These are phyloP conservation scores for Plusia festucae DNA, from an alignment of 2,888 invertebrate species.

Conservation along the genomic window DNA sequence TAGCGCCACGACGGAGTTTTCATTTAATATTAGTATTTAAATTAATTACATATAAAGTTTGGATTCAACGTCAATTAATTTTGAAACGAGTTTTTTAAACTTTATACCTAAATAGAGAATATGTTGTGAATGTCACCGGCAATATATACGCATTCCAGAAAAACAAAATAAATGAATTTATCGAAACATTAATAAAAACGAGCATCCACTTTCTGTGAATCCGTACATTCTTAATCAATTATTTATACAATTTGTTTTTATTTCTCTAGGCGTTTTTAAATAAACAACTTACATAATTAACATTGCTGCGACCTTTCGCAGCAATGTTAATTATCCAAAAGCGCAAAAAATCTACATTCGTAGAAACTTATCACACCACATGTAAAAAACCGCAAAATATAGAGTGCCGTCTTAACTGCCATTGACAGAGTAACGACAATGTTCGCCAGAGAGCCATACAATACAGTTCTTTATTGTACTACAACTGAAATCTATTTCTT, in stretches of 20 bases:
- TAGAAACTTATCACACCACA: not conserved
- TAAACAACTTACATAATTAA: not conserved
- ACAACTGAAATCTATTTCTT: constrained; percentile 28
- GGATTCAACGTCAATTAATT: no score
- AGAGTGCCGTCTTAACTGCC: constrained; percentile 1
- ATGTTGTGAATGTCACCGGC: constrained; percentile 29
- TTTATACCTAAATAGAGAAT: not conserved
- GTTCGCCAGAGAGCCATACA: not conserved
- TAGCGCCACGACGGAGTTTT: not conserved
- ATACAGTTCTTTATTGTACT: constrained; percentile 22
- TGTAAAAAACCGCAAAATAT: not conserved
- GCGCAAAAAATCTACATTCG: not conserved
- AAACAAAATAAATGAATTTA: constrained; percentile 26
- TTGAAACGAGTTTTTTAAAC: no score
- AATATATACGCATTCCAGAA: constrained; percentile 32
- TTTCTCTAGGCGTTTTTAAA: not conserved
- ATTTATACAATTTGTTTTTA: no score
- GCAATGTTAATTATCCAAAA: no score
- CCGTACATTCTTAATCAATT: no score
- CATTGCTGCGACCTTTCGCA: no score
- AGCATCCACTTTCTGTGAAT: no score
- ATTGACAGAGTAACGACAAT: not conserved
- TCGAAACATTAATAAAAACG: not conserved
- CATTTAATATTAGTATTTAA: not conserved
- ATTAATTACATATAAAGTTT: not conserved